Base-by-base conservation (phyloP, 1,140 invertebrate species). In the Coptotermes formosanus region DNA sequence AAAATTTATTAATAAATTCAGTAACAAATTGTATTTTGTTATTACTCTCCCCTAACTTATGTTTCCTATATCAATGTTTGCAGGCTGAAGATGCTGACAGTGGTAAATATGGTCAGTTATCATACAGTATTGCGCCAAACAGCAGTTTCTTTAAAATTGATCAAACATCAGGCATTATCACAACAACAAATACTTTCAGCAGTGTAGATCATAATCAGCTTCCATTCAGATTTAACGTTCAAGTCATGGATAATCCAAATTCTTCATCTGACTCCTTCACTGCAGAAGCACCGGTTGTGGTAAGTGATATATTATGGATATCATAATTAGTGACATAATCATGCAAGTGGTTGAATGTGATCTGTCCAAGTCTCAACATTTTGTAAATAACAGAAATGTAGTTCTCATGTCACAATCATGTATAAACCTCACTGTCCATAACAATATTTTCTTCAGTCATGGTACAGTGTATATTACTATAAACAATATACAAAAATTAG, bases 41-140 rank as follows among this genome's bases (percentile, higher is more conserved):
- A 82, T 38, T n/a, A n/a, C 64, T 25, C 69, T 55, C 52, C 87
- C 21, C 88, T 75, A 30, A 12, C 1, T 75, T 30, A 75, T 9
- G 21, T 30, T 75, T 75, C 52, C 52, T 75, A 30, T 30, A 14
- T 75, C n/a, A 30, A 86, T 86, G 88, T 89, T 87, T 88, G 2
- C 91, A 96, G 91, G 96, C 97, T 7, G 93, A 94, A 87, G 97
- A 98, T 90, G 93, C 93, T 86, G 97, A 98, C 88, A 96, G 95
- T 86, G 96, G 96, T 11, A 94, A 94, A 87, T 96, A 94, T 89
- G 96, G 96, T 1, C 94, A 94, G 88, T 91, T 98, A 3, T 93
- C 94, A 84, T 98, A 96, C 89, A 93, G 92, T 43, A 92, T 96
- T 87, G 90, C 93, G 12, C 92, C 92, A 0, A 90, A 90, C n/a